These are phyloP conservation scores for Entomobrya proxima DNA, from an alignment of 2,888 invertebrate genomes.

Conservation along the genomic window DNA sequence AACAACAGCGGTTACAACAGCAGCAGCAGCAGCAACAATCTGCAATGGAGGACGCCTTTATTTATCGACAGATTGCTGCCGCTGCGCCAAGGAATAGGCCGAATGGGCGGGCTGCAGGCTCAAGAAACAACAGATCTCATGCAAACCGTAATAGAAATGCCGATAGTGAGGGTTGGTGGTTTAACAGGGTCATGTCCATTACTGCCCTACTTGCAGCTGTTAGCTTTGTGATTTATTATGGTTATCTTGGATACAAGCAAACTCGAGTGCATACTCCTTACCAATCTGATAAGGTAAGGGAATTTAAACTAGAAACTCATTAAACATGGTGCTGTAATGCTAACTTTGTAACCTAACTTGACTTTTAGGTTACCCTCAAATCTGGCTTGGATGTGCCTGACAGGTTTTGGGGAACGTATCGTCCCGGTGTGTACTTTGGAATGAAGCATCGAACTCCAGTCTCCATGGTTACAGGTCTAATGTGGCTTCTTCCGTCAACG, in stretches of 20 bases:
- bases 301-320: background rate
- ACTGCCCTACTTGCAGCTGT: conserved; percentile 77
- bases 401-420: conserved; percentile 95
- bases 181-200: conserved; percentile 68
- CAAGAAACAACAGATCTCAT: conserved; percentile 52
- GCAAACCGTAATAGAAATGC: conserved; percentile 8
- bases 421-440: conserved; percentile 92
- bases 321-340: background rate
- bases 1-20: no score
- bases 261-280: conserved; percentile 92
- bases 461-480: conserved; percentile 93
- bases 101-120: conserved; percentile 2
- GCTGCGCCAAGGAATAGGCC: background rate
- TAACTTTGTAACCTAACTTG: background rate
- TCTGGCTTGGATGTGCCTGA: conserved; percentile 86
- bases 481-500: conserved; percentile 93
- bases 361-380: conserved; percentile 82
- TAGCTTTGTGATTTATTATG: conserved; percentile 85
- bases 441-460: conserved; percentile 92
- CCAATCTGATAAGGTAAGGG: conserved; percentile 85
- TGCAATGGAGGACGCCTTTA: no score
- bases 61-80: background rate
- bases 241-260: conserved; percentile 89
- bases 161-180: conserved; percentile 60
- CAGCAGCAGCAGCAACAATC: no score